Evolutionary conservation across 2,113 vertebrate species (phyloP).

Genomic region (Cariama cristata): DNA sequence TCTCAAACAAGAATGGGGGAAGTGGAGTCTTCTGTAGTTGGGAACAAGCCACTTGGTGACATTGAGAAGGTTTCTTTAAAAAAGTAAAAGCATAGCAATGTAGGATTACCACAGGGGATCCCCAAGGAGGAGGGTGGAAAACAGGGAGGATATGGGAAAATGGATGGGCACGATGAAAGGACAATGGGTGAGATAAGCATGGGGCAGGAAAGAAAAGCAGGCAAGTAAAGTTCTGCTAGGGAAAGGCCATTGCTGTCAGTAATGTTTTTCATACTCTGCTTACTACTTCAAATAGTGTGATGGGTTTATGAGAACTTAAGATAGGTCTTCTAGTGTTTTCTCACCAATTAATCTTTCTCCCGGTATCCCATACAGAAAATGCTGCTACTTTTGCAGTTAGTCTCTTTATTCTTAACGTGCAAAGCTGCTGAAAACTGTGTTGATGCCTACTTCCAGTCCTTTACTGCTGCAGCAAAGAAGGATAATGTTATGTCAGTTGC

Average conservation of each 20-base stretch:
- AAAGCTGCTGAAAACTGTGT: background rate
- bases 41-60: background rate
- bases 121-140: background rate
- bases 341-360: background rate
- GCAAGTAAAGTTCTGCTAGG: background rate
- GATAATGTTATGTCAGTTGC: background rate
- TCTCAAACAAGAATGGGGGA: background rate
- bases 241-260: background rate
- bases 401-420: background rate
- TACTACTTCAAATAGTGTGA: background rate
- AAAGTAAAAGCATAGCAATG: background rate
- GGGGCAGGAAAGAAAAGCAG: background rate
- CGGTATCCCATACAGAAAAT: background rate
- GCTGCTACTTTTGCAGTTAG: background rate
- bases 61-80: background rate
- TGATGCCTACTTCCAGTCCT: background rate
- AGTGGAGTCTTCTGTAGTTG: background rate
- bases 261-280: background rate
- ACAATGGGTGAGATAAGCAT: background rate
- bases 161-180: background rate
- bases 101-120: background rate
- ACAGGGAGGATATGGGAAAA: background rate
- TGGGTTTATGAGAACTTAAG: background rate
- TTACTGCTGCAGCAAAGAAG: background rate
- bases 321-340: background rate